Conservation (phyloP, 2,888 invertebrate genomes). For the Bombyx huttoni region DNA sequence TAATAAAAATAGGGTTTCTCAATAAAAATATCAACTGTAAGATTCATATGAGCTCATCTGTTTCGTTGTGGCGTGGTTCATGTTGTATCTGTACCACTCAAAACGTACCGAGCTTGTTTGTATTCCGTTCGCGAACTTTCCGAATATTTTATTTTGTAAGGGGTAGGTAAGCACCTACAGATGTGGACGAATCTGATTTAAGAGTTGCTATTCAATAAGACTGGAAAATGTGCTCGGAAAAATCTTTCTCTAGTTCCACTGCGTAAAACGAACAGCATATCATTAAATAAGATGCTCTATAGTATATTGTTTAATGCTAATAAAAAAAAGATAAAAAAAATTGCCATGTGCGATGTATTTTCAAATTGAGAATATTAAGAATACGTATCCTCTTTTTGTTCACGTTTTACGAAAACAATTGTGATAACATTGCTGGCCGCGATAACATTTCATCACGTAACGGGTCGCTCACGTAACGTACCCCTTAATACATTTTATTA, state of each 20-base stretch:
- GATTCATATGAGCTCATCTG: constrained; percentile 31
- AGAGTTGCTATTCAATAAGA: constrained; percentile 46
- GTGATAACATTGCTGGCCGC: neutral
- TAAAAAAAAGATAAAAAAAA: too few relatives aligned
- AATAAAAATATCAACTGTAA: neutral
- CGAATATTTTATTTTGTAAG: constrained; percentile 60
- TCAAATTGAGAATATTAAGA: too few relatives aligned
- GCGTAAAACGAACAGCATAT: constrained; percentile 8
- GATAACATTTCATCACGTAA: neutral
- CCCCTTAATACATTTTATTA: neutral
- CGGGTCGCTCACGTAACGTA: neutral
- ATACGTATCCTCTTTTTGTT: too few relatives aligned
- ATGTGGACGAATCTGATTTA: constrained; percentile 58
- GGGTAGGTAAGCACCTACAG: constrained; percentile 29
- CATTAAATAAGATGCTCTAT: neutral
- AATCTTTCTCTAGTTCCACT: constrained; percentile 21
- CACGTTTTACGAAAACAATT: neutral
- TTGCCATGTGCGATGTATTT: too few relatives aligned
- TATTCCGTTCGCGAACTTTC: constrained; percentile 64
- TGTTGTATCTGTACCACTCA: constrained; percentile 41
- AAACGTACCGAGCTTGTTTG: constrained; percentile 46
- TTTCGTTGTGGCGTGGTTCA: constrained; percentile 49
- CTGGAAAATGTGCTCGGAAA: constrained; percentile 35
- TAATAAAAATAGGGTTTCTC: neutral
- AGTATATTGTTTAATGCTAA: neutral